Evolutionary conservation across 1,140 invertebrate genomes (phyloP).

Genomic region (Meloidogyne hapla): DNA sequence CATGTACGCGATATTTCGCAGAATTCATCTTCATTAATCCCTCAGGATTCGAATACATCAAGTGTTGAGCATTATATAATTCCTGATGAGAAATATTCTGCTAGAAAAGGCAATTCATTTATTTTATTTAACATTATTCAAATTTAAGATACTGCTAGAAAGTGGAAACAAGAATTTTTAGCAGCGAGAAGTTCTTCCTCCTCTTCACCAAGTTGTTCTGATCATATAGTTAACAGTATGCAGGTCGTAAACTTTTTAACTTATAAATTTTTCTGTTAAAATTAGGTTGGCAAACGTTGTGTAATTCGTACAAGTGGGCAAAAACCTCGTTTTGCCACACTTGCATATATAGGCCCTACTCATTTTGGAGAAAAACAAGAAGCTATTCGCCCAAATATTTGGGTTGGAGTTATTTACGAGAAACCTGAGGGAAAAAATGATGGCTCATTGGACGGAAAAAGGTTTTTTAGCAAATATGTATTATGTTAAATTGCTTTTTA

Average conservation of each 20-base stretch:
- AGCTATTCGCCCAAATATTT: conserved; percentile 12
- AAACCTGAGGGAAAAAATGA: conserved; percentile 36
- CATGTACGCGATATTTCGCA: conserved; percentile 20
- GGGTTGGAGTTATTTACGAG: conserved; percentile 44
- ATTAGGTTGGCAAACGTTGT: conserved; percentile 37
- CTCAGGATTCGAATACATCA: not conserved
- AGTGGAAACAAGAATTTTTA: conserved; percentile 38
- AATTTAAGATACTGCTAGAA: conserved; percentile 38
- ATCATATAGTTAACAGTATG: not conserved
- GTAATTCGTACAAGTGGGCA: conserved; percentile 17
- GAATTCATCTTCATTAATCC: not conserved
- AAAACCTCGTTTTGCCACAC: conserved; percentile 22
- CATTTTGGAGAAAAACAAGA: conserved; percentile 22
- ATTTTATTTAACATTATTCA: not conserved
- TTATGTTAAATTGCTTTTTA: not conserved
- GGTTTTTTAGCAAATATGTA: conserved; percentile 26
- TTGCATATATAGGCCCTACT: conserved; percentile 36
- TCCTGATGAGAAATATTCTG: conserved; percentile 38
- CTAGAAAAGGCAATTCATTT: conserved; percentile 22
- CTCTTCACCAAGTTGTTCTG: not conserved
- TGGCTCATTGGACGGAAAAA: conserved; percentile 39
- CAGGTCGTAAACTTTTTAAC: not conserved
- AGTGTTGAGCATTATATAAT: conserved; percentile 26
- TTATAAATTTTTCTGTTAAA: not conserved
- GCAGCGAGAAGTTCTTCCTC: not conserved